Evolutionary conservation across 2,113 vertebrate species (phyloP).

Genomic region (Seriola aureovittata): DNA sequence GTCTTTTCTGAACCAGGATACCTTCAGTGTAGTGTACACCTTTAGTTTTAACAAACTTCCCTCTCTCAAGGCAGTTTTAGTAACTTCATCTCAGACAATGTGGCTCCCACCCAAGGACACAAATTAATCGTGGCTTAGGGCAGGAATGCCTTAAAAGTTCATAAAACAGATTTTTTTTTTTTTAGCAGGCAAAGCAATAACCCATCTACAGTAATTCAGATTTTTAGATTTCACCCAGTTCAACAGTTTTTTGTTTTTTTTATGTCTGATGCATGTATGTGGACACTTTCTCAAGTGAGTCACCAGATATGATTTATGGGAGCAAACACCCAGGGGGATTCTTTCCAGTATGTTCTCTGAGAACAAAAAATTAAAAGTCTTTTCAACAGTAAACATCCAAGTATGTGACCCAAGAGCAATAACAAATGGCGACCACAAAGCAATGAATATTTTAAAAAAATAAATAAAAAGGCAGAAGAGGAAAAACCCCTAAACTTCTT

Average conservation of each 20-base stretch:
- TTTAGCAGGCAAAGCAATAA: not conserved
- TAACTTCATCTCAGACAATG: slow-evolving; percentile 4
- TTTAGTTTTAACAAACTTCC: not conserved
- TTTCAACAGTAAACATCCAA: slow-evolving; percentile 55
- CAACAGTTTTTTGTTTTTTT: not conserved
- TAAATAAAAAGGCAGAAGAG: not conserved
- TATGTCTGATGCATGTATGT: slow-evolving; percentile 19
- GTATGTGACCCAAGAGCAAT: slow-evolving; percentile 14
- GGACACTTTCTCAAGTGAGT: slow-evolving; percentile 46
- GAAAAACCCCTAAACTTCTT: not conserved
- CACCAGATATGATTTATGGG: slow-evolving; percentile 46
- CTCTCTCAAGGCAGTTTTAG: not conserved
- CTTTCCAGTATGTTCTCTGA: slow-evolving; percentile 42
- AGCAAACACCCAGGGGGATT: slow-evolving; percentile 16
- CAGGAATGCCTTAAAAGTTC: not conserved
- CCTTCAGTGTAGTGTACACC: not conserved
- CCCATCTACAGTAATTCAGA: not conserved
- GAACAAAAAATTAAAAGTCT: slow-evolving; percentile 36
- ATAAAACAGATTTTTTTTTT: not conserved
- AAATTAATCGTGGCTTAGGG: not conserved
- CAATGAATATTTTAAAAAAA: not conserved
- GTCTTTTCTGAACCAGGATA: not conserved
- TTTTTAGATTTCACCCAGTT: slow-evolving; percentile 22
- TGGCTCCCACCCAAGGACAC: not conserved
- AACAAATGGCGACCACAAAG: slow-evolving; percentile 26